Base-by-base conservation (phyloP, 2,113 vertebrate genomes). In the Promerops cafer region DNA sequence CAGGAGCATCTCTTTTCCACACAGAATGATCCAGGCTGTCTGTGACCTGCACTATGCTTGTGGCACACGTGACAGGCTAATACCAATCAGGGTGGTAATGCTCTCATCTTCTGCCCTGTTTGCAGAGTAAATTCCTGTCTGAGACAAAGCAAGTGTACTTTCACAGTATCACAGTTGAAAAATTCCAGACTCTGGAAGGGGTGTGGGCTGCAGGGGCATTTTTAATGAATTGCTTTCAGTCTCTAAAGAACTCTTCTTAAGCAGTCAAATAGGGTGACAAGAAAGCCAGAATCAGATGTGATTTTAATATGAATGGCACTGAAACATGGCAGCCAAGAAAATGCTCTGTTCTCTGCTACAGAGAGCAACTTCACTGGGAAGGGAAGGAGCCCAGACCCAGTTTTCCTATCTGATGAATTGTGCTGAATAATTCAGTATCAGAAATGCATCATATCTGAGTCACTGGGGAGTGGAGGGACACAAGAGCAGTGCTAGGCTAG, bases 141-240 rank as follows among this genome's bases (percentile, higher is more conserved):
- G 63, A 91, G 40, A 42, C 61, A 71, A 45, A 76, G 44, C 1
- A 5, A 71, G 13, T 20, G 6, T 47, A 40, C 5, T 61, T 60
- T 76, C 1, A 1, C 9, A 5, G 12, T 69, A 17, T 31, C n/a
- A 42, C 26, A 49, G 63, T 44, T 0, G 0, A 31, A 72, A 65
- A 79, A 76, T 24, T 68, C 54, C 12, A 1, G 40, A 47, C 37
- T 92, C 9, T 3, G 39, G 31, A 79, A 49, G 6, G 19, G 13
- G 3, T 64, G 13, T 64, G 61, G 66, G 70, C 35, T 79, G 50
- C 7, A 8, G n/a, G 57, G 78, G 13, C n/a, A 28, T 77, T 92
- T 93, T 77, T 61, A 59, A 60, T 92, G 9, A 76, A 30, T 30
- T 40, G 30, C 17, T 94, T 82, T 85, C n/a, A 31, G 23, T 72